Base-by-base conservation (phyloP, 1,140 invertebrate genomes). In the Bombus turneri region DNA sequence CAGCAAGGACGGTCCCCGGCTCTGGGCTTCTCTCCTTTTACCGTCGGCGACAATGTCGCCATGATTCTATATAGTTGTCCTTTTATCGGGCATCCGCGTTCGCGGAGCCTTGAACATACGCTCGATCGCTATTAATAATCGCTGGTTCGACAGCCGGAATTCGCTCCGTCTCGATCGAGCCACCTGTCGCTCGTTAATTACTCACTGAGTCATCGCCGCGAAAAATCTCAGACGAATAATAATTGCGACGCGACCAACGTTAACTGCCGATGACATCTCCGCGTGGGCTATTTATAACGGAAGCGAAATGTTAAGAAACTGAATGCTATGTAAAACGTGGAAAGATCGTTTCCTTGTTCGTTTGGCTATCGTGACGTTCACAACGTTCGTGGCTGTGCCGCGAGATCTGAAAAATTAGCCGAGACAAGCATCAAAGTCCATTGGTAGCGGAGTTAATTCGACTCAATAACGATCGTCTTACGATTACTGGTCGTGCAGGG, bases 1-100 rank as follows among this genome's bases (percentile, higher is more conserved):
- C 34, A 78, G 41, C 34, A 78, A 83, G 66, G 47, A 43, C 75
- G 62, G 57, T 13, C 47, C n/a, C n/a, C 22, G 15, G 10, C 37
- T 81, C 4, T 28, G 37, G 39, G 31, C 31, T 34, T 75, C 25
- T 39, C 41, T 59, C 71, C 68, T 81, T 81, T 81, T 81, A 81
- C 69, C 79, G n/a, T 43, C 53, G 57, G 59, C 37, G 75, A 62
- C 59, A 78, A 64, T 39, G 57, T 41, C 37, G 28, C 13, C 75
- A 34, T 18, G 37, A 62, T 62, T 28, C 37, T 41, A 9, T 34
- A 78, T 64, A 22, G 39, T 13, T 34, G 53, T 59, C 74, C 53
- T 76, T 76, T 76, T 76, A 59, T 76, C 74, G 74, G 13, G 53
- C 53, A 76, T 59, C 53, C 74, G 53, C 25, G 53, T 39, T 34